Conservation (phyloP, 1,140 invertebrate genomes). For the Dendroctonus ponderosae region DNA sequence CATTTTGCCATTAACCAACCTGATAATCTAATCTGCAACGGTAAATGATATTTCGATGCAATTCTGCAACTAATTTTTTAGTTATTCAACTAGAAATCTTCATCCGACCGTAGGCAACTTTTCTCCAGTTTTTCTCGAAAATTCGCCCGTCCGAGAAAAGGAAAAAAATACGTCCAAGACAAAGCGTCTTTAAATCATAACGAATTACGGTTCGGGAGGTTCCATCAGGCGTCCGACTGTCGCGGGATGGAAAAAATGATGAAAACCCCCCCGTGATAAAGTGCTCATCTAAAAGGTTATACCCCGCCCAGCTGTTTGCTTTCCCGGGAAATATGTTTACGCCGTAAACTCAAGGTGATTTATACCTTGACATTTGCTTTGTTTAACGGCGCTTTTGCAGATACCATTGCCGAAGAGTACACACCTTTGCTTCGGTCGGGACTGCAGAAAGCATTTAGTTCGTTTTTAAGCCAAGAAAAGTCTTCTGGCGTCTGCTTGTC, state of each 20-base stretch:
- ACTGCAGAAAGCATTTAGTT: neutral
- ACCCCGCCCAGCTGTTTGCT: constrained; percentile 18
- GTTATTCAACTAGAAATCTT: too few species aligned
- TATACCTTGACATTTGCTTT: constrained; percentile 21
- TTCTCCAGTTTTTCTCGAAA: too few species aligned
- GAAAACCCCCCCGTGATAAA: constrained; percentile 2
- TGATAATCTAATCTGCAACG: too few species aligned
- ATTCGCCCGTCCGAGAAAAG: too few species aligned
- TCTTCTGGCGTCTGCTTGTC: too few species aligned
- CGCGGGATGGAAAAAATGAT: constrained; percentile 2
- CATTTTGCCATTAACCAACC: too few species aligned
- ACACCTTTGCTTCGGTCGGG: neutral
- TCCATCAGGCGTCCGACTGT: constrained; percentile 1
- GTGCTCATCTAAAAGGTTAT: constrained; percentile 6
- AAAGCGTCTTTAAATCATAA: neutral
- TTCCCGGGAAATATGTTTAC: constrained; percentile 16
- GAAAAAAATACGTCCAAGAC: too few species aligned
- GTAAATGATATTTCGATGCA: too few species aligned
- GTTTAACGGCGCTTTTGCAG: constrained; percentile 16
- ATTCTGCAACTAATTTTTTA: too few species aligned
- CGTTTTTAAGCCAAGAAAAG: too few species aligned
- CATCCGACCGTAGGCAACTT: too few species aligned
- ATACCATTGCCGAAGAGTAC: neutral
- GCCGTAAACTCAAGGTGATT: constrained; percentile 14
- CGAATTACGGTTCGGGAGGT: neutral